Conservation (phyloP, 2,113 vertebrate species). For the Megaptera novaeangliae region DNA sequence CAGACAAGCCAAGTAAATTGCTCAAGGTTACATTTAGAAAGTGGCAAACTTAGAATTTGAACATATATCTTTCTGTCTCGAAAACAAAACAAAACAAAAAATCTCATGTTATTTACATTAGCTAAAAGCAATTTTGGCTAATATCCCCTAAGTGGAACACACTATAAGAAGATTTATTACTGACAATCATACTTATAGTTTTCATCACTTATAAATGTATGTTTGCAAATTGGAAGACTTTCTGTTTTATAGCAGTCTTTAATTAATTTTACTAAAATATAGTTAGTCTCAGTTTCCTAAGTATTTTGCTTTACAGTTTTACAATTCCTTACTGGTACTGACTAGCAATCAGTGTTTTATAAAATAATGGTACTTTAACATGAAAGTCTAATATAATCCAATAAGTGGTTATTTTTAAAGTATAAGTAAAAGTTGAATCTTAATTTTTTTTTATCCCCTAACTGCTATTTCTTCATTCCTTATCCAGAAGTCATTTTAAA, state of each 20-base stretch:
- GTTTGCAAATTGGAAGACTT: neutral
- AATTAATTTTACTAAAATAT: slow-evolving; percentile 1
- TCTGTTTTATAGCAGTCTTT: neutral
- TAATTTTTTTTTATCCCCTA: slow-evolving; percentile 3
- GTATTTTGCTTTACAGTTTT: slow-evolving; percentile 14
- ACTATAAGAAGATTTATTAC: slow-evolving; percentile 9
- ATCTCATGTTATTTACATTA: slow-evolving; percentile 7
- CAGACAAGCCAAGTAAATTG: neutral
- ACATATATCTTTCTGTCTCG: neutral
- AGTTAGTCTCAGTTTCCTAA: neutral
- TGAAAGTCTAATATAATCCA: neutral
- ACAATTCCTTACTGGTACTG: neutral
- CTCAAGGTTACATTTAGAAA: slow-evolving; percentile 7
- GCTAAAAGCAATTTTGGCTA: slow-evolving; percentile 49
- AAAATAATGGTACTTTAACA: neutral
- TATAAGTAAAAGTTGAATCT: neutral
- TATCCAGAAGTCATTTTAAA: slow-evolving; percentile 36
- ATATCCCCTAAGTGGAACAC: neutral
- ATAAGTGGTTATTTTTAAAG: neutral
- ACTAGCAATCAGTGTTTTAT: neutral
- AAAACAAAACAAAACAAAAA: neutral
- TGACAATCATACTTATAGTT: neutral
- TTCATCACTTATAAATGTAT: neutral
- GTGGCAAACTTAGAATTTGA: neutral
- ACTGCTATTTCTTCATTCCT: neutral